These are phyloP conservation scores for Latrodectus geometricus DNA, from an alignment of 1,140 invertebrate genomes.

Conservation along the genomic window DNA sequence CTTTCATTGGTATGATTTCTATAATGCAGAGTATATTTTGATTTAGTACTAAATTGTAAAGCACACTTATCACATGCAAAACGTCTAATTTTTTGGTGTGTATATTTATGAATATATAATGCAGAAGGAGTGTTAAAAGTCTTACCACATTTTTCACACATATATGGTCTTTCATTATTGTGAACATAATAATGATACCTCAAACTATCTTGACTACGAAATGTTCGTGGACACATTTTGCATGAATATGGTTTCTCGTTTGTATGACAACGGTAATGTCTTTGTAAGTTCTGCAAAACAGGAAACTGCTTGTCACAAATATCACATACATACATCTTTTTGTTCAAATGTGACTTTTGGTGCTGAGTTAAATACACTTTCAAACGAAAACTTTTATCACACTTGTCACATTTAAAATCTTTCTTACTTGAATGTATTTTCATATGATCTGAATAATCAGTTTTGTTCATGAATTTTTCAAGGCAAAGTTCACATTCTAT, in stretches of 20 bases:
- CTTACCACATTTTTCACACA: not conserved
- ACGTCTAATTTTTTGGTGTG: not conserved
- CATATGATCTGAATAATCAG: not conserved
- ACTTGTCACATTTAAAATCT: not conserved
- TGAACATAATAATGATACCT: not conserved
- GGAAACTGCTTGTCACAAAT: conserved; percentile 6
- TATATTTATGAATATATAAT: not conserved
- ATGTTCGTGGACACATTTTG: not conserved
- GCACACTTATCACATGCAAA: conserved; percentile 71
- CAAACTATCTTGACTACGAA: not conserved
- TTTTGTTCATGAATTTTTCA: not conserved
- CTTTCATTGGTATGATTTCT: conserved; percentile 70
- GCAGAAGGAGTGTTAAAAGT: not conserved
- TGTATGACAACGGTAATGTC: not conserved
- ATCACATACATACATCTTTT: not conserved
- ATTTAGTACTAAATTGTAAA: conserved; percentile 70
- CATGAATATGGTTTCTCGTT: not conserved
- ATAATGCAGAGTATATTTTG: not conserved
- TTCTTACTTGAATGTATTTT: not conserved
- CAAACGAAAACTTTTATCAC: not conserved
- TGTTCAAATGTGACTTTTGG: not conserved
- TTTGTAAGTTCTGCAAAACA: not conserved
- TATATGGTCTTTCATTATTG: not conserved
- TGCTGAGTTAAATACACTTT: not conserved
- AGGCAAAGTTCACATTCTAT: not conserved